phyloP scores from a whole-genome alignment of 2,113 vertebrate genomes.

The Macaca mulatta region DNA sequence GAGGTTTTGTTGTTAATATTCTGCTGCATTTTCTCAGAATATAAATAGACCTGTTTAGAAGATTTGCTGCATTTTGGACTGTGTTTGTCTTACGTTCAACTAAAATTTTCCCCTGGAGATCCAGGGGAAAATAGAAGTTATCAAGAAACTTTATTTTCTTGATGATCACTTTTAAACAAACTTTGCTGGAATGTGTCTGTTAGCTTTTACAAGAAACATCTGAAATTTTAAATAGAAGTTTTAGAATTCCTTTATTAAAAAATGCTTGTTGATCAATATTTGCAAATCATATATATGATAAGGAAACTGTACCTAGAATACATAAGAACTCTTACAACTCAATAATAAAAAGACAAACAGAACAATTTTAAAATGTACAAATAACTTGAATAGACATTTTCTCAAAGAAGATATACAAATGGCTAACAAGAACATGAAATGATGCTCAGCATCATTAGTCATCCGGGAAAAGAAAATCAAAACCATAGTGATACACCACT shows the following conservation, averaged over 20 bases:
- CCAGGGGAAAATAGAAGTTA: not conserved
- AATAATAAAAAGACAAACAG: not conserved
- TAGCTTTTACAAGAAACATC: not conserved
- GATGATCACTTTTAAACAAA: not conserved
- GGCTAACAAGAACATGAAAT: constrained; percentile 9
- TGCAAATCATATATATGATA: not conserved
- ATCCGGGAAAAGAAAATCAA: constrained; percentile 24
- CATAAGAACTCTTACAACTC: not conserved
- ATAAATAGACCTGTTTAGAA: not conserved
- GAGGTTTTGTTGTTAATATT: not conserved
- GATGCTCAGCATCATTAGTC: not conserved
- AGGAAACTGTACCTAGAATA: not conserved
- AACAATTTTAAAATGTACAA: not conserved
- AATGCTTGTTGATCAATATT: not conserved
- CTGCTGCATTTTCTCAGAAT: not conserved
- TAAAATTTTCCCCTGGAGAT: not conserved
- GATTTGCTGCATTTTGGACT: not conserved
- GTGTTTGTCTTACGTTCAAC: not conserved
- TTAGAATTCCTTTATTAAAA: not conserved
- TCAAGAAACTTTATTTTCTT: not conserved
- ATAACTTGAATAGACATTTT: not conserved
- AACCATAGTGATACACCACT: not conserved
- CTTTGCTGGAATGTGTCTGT: not conserved
- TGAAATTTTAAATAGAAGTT: constrained; percentile 19
- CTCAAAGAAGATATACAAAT: not conserved